phyloP scores from a whole-genome alignment of 2,888 invertebrate genomes.

The Eristalis pertinax region DNA sequence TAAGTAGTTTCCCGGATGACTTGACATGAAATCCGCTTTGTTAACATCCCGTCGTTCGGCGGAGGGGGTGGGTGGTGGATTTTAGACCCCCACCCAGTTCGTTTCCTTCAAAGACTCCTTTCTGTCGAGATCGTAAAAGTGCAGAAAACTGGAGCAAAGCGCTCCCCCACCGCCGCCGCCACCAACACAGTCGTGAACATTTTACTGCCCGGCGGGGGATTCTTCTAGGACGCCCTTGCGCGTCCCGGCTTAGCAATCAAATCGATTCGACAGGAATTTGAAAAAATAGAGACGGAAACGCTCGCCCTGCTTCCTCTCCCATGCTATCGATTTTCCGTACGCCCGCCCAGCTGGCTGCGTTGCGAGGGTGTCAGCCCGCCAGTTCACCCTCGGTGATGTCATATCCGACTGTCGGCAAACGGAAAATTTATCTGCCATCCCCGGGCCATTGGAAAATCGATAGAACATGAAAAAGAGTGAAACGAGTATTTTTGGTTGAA shows the following conservation, averaged over 20 bases:
- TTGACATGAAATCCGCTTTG: slow-evolving; percentile 6
- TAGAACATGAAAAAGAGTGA: slow-evolving; percentile 8
- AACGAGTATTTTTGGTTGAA: slow-evolving; percentile 31
- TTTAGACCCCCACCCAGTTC: slow-evolving; percentile 25
- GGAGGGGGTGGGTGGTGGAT: not conserved
- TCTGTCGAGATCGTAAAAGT: slow-evolving; percentile 48
- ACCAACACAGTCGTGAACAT: slow-evolving; percentile 5
- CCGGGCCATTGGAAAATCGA: slow-evolving; percentile 47
- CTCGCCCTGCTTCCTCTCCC: slow-evolving; percentile 4
- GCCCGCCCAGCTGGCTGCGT: not conserved
- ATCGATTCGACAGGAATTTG: slow-evolving; percentile 43
- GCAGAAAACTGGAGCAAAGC: slow-evolving; percentile 37
- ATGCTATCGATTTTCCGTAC: slow-evolving; percentile 58
- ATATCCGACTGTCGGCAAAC: slow-evolving; percentile 34
- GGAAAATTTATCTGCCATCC: slow-evolving; percentile 15
- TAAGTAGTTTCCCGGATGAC: slow-evolving; percentile 2
- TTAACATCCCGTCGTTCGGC: not conserved
- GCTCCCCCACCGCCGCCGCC: not conserved
- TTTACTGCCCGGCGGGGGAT: slow-evolving; percentile 37
- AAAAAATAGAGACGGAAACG: slow-evolving; percentile 16
- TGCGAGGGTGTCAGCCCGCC: slow-evolving; percentile 22
- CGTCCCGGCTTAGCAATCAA: slow-evolving; percentile 38
- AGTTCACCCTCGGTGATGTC: slow-evolving; percentile 49
- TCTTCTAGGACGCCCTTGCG: slow-evolving; percentile 12
- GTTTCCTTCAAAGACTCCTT: slow-evolving; percentile 29